Conservation (phyloP, 2,888 invertebrate species). For the Limnephilus rhombicus region DNA sequence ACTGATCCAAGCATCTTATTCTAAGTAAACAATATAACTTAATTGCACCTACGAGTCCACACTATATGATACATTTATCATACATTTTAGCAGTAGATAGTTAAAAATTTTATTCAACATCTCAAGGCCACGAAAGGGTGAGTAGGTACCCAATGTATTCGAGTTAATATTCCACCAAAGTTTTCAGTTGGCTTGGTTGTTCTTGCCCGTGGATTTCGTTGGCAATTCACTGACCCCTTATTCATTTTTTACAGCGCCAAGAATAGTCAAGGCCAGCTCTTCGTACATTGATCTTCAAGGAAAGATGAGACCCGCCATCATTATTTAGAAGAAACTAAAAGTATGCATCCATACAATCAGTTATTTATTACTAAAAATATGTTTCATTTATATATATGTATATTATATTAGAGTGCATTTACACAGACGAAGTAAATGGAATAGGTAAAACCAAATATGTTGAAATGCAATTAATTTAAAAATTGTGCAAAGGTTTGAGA, state of each 20-base stretch:
- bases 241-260: constrained; percentile 33
- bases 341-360: neutral
- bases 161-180: neutral
- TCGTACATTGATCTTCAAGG: constrained; percentile 23
- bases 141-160: neutral
- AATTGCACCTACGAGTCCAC: neutral
- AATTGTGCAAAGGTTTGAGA: neutral
- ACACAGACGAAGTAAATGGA: no score
- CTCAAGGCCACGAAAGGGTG: neutral
- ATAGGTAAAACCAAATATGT: no score
- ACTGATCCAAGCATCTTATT: neutral
- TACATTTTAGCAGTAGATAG: neutral
- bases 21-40: neutral
- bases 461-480: neutral
- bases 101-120: neutral
- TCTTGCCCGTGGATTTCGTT: constrained; percentile 28
- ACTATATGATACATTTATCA: neutral
- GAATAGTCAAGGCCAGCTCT: constrained; percentile 33
- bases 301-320: constrained; percentile 33
- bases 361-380: neutral
- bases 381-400: neutral
- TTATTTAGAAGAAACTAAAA: constrained; percentile 24
- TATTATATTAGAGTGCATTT: neutral
- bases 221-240: constrained; percentile 41
- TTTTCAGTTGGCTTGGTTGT: constrained; percentile 8